Percentiles rank a stretch among this genome's conserved stretches.
phyloP scores from a whole-genome alignment of 1,140 invertebrate species.

The Glossosoma conforme region DNA sequence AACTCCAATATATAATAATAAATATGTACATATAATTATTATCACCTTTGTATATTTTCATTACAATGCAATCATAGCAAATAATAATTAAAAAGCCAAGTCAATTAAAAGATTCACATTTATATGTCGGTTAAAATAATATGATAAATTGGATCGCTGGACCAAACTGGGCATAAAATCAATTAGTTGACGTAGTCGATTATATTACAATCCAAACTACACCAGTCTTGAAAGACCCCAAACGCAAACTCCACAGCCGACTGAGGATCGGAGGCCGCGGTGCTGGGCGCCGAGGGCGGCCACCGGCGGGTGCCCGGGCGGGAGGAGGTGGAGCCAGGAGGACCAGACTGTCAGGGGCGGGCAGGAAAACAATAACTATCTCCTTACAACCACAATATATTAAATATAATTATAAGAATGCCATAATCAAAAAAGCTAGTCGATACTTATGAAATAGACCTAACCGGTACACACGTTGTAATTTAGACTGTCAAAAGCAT shows the following conservation, averaged over 20 bases:
- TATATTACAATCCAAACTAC: slow-evolving; percentile 7
- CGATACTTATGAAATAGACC: slow-evolving; percentile 36
- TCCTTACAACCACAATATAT: slow-evolving; percentile 56
- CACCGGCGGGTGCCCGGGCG: too few relatives aligned
- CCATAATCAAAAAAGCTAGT: slow-evolving; percentile 53
- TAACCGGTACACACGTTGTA: slow-evolving; percentile 32
- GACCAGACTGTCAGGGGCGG: slow-evolving; percentile 5
- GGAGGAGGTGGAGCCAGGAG: slow-evolving; percentile 5
- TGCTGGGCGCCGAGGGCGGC: too few relatives aligned
- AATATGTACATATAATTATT: slow-evolving; percentile 8
- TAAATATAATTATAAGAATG: slow-evolving; percentile 54
- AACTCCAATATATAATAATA: slow-evolving; percentile 3
- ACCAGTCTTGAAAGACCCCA: slow-evolving; percentile 14
- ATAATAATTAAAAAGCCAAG: neutral
- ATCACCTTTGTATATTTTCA: neutral
- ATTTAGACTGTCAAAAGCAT: slow-evolving; percentile 43
- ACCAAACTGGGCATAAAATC: slow-evolving; percentile 27
- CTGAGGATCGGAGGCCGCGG: neutral
- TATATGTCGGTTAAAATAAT: too few relatives aligned
- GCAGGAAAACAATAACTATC: slow-evolving; percentile 51
- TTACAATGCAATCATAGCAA: neutral
- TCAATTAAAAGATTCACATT: too few relatives aligned
- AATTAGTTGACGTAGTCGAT: slow-evolving; percentile 12
- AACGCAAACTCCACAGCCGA: neutral
- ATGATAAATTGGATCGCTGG: slow-evolving; percentile 8